Evolutionary conservation across 2,888 invertebrate species (phyloP).

Genomic region (Diarsia brunnea): DNA sequence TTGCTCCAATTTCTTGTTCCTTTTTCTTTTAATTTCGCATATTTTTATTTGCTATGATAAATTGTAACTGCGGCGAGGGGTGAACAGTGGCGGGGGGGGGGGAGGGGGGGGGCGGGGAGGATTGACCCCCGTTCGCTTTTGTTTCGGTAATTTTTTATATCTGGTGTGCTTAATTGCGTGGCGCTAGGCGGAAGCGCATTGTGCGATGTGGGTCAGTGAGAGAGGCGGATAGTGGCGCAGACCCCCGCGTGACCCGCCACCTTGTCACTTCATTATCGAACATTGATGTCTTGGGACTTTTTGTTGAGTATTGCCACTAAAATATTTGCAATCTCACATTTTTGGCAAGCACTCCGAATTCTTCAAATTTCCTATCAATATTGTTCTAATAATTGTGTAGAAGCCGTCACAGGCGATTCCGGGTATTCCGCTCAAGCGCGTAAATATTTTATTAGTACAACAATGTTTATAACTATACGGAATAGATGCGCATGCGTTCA

Average conservation of each 20-base stretch:
- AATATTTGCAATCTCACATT: neutral
- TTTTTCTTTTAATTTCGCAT: constrained; percentile 90
- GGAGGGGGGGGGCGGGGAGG: constrained; percentile 66
- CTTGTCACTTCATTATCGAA: constrained; percentile 74
- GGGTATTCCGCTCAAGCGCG: constrained; percentile 39
- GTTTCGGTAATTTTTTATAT: constrained; percentile 90
- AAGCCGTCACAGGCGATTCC: constrained; percentile 44
- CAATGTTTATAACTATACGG: constrained; percentile 60
- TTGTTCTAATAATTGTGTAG: constrained; percentile 22
- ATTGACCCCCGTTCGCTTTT: constrained; percentile 82
- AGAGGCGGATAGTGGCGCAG: constrained; percentile 69
- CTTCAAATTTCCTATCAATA: constrained; percentile 9
- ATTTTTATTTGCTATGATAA: constrained; percentile 91
- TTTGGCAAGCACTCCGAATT: constrained; percentile 7
- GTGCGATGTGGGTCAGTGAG: constrained; percentile 87
- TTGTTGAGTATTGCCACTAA: neutral
- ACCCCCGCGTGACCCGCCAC: constrained; percentile 83
- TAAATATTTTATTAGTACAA: constrained; percentile 60
- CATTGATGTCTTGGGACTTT: constrained; percentile 37
- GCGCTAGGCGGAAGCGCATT: constrained; percentile 87
- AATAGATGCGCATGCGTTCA: constrained; percentile 67
- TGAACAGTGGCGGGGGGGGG: constrained; percentile 68
- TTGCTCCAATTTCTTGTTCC: constrained; percentile 86
- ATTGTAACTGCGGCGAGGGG: constrained; percentile 85
- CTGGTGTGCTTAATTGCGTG: constrained; percentile 90